phyloP scores from a whole-genome alignment of 2,113 vertebrate species.

The Sinocyclocheilus maitianheensis region DNA sequence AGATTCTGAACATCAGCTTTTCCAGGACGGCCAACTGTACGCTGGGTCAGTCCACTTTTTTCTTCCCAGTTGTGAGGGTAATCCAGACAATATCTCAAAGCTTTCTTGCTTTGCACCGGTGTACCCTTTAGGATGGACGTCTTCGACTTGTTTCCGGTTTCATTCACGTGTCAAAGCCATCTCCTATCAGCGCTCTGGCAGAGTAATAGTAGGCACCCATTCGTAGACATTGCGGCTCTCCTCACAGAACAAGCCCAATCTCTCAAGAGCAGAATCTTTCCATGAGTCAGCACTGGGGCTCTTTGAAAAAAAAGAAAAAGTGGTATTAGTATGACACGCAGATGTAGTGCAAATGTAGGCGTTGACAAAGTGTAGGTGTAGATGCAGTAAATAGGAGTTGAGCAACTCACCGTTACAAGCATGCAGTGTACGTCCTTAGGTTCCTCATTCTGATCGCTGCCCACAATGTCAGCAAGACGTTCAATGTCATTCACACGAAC shows the following conservation, averaged over 20 bases:
- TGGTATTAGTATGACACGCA: slow-evolving; percentile 43
- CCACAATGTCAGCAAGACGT: slow-evolving; percentile 85
- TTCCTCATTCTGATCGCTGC: slow-evolving; percentile 81
- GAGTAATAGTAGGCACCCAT: slow-evolving; percentile 91
- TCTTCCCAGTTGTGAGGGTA: slow-evolving; percentile 28
- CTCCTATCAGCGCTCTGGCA: slow-evolving; percentile 85
- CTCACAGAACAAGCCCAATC: slow-evolving; percentile 88
- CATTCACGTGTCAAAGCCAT: slow-evolving; percentile 7
- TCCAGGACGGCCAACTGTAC: slow-evolving; percentile 35
- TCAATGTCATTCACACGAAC: slow-evolving; percentile 89
- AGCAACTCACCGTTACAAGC: slow-evolving; percentile 88
- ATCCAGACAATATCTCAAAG: slow-evolving; percentile 69
- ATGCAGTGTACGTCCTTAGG: slow-evolving; percentile 93
- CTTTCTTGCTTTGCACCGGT: slow-evolving; percentile 64
- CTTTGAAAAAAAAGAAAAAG: slow-evolving; percentile 66
- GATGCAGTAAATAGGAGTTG: not conserved
- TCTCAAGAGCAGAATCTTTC: slow-evolving; percentile 91
- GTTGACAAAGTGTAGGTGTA: slow-evolving; percentile 21
- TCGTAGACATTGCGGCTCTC: slow-evolving; percentile 89
- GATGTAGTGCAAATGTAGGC: not conserved
- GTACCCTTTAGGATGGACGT: slow-evolving; percentile 72
- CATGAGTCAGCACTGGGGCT: slow-evolving; percentile 87
- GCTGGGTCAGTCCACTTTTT: slow-evolving; percentile 40
- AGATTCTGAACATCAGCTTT: slow-evolving; percentile 47
- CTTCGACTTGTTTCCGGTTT: slow-evolving; percentile 68